Evolutionary conservation across 2,113 vertebrate species (phyloP).

Genomic region (Alexandromys fortis): DNA sequence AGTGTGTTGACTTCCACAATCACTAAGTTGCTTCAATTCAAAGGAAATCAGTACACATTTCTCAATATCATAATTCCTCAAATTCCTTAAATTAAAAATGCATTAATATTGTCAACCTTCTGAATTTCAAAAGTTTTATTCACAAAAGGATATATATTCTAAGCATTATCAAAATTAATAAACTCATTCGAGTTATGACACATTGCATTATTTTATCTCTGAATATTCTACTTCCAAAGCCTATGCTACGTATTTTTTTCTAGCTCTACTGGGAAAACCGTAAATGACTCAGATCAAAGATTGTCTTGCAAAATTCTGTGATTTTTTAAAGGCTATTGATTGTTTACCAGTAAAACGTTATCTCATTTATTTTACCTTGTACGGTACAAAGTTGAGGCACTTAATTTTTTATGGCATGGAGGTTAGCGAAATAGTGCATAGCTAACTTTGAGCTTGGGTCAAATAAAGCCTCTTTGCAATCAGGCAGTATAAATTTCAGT

Average conservation of each 20-base stretch:
- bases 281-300: conserved; percentile 48
- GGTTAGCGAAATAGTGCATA: conserved; percentile 58
- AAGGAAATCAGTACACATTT: neutral
- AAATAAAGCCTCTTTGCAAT: conserved; percentile 82
- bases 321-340: conserved; percentile 75
- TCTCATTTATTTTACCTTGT: conserved; percentile 71
- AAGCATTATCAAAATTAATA: conserved; percentile 40
- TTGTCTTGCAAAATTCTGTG: conserved; percentile 18
- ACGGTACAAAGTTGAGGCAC: conserved; percentile 57
- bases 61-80: conserved; percentile 57
- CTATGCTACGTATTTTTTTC: conserved; percentile 29
- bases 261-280: neutral
- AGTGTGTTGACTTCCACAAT: neutral
- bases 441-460: conserved; percentile 65
- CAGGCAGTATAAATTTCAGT: conserved; percentile 78
- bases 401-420: conserved; percentile 62
- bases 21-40: conserved; percentile 35
- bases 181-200: conserved; percentile 46
- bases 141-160: neutral
- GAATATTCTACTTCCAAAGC: conserved; percentile 35
- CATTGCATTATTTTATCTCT: conserved; percentile 24
- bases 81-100: conserved; percentile 18
- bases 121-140: conserved; percentile 45
- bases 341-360: conserved; percentile 71
- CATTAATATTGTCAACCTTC: conserved; percentile 40